Base-by-base conservation (phyloP, 2,797 vertebrate species). In the Distichodus sexfasciatus region DNA sequence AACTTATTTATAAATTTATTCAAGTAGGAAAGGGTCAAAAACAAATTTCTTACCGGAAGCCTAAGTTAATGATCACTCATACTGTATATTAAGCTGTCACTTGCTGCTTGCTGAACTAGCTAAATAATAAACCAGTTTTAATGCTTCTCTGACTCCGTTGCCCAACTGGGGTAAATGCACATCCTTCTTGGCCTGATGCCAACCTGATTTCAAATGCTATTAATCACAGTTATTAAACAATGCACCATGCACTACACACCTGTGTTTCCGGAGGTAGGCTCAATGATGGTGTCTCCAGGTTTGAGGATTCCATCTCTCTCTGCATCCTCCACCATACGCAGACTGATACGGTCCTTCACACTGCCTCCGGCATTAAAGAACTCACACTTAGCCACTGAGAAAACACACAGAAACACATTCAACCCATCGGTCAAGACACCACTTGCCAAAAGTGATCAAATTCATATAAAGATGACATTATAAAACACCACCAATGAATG, bases 191-290 rank as follows among this genome's bases (percentile, higher is more conserved):
- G n/a, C n/a, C n/a, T n/a, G n/a, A n/a, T n/a, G n/a, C n/a, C n/a
- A n/a, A n/a, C n/a, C n/a, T n/a, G n/a, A n/a, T n/a, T 40, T 4
- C 2, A 43, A 43, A 43, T 43, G 12, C 40, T 43, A 12, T n/a
- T n/a, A n/a, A n/a, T n/a, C n/a, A n/a, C 40, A 43, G 14, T 14
- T 43, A 43, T 5, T 43, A 43, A 6, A 43, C 3, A 40, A 40
- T 40, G 10, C 75, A 98, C 96, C 96, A n/a, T n/a, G n/a, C 38
- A 51, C n/a, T n/a, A 69, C 68, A 53, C 74, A 98, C 97, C 97
- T 4, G 97, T 99, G 87, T 99, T 99, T 77, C 97, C 97, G 0
- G 97, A 99, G 0, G 96, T 99, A 5, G 96, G 96, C 76, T 99
- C 97, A 2, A 99, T 96, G 62, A 99, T 94, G 0, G 96, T 98